Conservation (phyloP, 2,888 invertebrate species). For the Lutraria lutraria region DNA sequence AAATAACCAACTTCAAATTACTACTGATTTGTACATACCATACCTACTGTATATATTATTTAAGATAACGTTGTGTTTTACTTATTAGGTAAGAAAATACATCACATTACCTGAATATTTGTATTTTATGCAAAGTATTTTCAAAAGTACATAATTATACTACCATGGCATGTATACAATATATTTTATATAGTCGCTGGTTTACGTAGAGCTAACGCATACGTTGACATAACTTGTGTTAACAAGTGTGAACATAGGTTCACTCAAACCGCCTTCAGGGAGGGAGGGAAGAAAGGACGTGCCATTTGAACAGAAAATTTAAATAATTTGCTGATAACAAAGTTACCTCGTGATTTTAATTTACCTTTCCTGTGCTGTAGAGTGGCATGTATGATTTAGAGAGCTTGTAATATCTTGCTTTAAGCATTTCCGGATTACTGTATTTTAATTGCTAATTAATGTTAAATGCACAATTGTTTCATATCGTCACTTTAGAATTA, state of each 20-base stretch:
- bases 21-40: too few species aligned
- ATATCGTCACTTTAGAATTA: too few species aligned
- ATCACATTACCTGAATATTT: too few species aligned
- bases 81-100: too few species aligned
- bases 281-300: conserved; percentile 35
- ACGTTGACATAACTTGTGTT: conserved; percentile 34
- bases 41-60: too few species aligned
- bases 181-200: not conserved
- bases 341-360: not conserved
- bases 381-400: not conserved
- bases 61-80: too few species aligned
- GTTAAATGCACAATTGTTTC: not conserved
- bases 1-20: too few species aligned
- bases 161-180: too few species aligned
- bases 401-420: not conserved
- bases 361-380: not conserved
- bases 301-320: conserved; percentile 22
- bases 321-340: conserved; percentile 3
- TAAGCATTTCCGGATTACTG: not conserved
- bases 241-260: conserved; percentile 33
- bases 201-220: not conserved
- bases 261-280: conserved; percentile 30
- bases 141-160: too few species aligned
- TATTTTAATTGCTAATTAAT: not conserved
- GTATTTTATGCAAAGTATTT: too few species aligned